Evolutionary conservation across 30 jellyfish, hydroid and myxozoan species (phyloP), one percentile per base, ranked within the genome.

Genomic region (Rhopilema esculentum): DNA sequence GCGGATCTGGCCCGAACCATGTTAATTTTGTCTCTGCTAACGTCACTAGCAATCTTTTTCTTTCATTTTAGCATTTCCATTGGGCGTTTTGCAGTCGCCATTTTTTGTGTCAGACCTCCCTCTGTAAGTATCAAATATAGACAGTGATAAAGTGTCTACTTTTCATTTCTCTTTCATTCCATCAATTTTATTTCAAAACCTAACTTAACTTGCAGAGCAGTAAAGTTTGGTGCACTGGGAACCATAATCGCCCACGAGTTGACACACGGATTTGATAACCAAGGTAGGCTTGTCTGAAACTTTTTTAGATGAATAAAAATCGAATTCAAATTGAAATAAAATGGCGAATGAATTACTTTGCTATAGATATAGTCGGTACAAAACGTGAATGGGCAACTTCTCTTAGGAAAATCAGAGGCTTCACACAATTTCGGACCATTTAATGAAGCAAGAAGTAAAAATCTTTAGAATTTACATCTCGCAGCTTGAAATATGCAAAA

Each of bases 211-310:
- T 70, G 24, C 32, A 89, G 97, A 21, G 83, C 92, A 8, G 65
- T 90, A 79, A 84, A 91, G 50, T 91, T 49, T 85, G 95, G 97
- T 21, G 92, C 95, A 18, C 29, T 91, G 32, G 95, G 97, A 78
- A 77, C 95, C 21, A 83, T 92, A 15, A 50, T 92, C 49, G 97
- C 91, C 23, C 97, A 92, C 57, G 98, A 88, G 49, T 51, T 92
- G 27, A 87, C 98, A 7, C 98, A 92, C 72, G 98, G 97, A 19
- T 87, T 92, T 72, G 98, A 92, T 68, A 33, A 93, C n/a, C 84
- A 87, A 82, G 98, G 98, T 88, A 77, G 12, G 26, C n/a, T 12
- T 12, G 6, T 40, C 57, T 2, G 12, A 40, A 40, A 40, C 57
- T 2, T 40, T 40, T 40, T 40, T 2, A 6, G 57, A 40, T 2